Evolutionary conservation across 92 coral and sea anemone genomes (phyloP), one percentile per base, ranked within the genome.

Genomic region (Porites lobata): DNA sequence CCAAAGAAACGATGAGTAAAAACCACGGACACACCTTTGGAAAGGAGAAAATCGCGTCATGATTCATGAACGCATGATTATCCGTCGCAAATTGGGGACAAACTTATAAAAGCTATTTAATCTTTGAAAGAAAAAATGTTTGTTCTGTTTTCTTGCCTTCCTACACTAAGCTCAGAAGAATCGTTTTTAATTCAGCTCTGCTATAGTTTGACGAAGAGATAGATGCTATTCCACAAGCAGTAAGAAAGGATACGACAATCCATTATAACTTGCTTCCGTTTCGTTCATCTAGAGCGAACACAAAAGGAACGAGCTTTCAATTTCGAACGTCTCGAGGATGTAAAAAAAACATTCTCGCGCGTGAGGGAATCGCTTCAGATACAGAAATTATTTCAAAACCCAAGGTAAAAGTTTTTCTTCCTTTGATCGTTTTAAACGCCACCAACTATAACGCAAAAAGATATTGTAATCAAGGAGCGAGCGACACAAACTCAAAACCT

Each of bases 1-100:
- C 22, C 14, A 19, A 3, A 50, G 67, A 38, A 57, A 54, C 59
- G 67, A 77, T 77, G 67, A 56, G 77, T 26, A 69, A 19, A 59
- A 47, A 56, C 66, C 10, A 61, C 8, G 24, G 87, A 50, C 87
- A 84, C 87, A 75, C 87, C 87, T 84, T 75, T 69, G 13, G 19
- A 69, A 56, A 71, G 14, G 8, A 29, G 38, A 78, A 74, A 58
- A 82, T 70, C 14, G 69, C 18, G 26, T 6, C 47, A 29, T 15
- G 32, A 15, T 78, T 64, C n/a, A 61, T 3, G 53, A 54, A 4
- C 67, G 32, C 63, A 52, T n/a, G 69, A 62, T 7, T 66, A 8
- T 78, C 56, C 17, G 62, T 7, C 26, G 32, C 71, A 19, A 84
- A 69, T 61, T 38, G 66, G 3, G n/a, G 82, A 78, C 82, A 50